phyloP scores from a whole-genome alignment of 2,888 invertebrate genomes.

The Lissonota sp. region DNA sequence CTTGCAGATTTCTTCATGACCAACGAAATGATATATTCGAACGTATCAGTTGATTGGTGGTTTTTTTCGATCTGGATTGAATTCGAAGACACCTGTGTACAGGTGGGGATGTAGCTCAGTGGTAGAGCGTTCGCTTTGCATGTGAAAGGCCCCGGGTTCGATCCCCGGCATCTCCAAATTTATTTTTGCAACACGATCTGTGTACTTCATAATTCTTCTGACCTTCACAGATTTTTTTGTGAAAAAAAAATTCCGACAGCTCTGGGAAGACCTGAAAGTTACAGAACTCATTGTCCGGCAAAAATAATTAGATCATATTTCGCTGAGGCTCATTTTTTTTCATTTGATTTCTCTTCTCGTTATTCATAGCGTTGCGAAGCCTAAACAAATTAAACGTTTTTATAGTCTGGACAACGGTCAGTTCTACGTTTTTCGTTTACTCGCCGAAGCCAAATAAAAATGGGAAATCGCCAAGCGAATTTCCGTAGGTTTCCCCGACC shows the following conservation, averaged over 20 bases:
- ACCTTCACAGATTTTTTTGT: neutral
- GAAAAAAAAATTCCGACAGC: slow-evolving; percentile 40
- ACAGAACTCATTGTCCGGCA: slow-evolving; percentile 53
- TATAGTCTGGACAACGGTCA: slow-evolving; percentile 56
- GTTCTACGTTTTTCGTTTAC: slow-evolving; percentile 66
- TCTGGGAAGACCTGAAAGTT: slow-evolving; percentile 62
- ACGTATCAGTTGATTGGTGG: neutral
- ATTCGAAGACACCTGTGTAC: slow-evolving; percentile 1
- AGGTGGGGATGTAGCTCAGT: slow-evolving; percentile 96
- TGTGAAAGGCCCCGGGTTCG: slow-evolving; percentile 99
- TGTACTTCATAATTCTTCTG: too few relatives aligned
- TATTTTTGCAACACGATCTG: slow-evolving; percentile 73
- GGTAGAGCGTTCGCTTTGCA: slow-evolving; percentile 99
- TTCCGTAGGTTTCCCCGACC: slow-evolving; percentile 72
- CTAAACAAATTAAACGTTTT: slow-evolving; percentile 69
- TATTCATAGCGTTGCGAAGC: slow-evolving; percentile 70
- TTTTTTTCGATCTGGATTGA: neutral
- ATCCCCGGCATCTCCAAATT: slow-evolving; percentile 96
- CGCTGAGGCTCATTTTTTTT: slow-evolving; percentile 55
- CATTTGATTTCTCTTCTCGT: slow-evolving; percentile 48
- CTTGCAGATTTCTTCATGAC: slow-evolving; percentile 11
- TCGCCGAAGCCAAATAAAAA: slow-evolving; percentile 78
- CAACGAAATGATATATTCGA: neutral
- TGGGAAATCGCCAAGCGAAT: slow-evolving; percentile 71
- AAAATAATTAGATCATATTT: slow-evolving; percentile 49